A percentile compares a stretch with the other conserved stretches of the same genome.
Conservation (phyloP, 2,797 vertebrate species). For the Toxotes lorentzi region DNA sequence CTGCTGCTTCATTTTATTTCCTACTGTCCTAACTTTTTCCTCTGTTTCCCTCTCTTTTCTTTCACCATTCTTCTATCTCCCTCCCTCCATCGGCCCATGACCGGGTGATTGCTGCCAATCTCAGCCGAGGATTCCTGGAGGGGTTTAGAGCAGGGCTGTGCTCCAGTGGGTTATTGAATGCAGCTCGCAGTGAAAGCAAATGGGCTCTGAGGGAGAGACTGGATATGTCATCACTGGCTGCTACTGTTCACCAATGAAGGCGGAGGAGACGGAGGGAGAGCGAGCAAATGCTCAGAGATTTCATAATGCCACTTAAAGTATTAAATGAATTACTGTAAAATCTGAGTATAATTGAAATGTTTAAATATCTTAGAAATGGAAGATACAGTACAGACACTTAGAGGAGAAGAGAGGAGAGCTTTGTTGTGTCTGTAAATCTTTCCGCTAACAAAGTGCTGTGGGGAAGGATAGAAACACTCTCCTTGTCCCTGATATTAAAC, state of each 20-base stretch:
- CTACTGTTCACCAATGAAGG: constrained; percentile 50
- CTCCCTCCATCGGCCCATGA: constrained; percentile 19
- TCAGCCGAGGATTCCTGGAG: constrained; percentile 49
- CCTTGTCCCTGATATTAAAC: constrained; percentile 36
- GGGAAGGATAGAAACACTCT: constrained; percentile 28
- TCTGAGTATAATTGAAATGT: constrained; percentile 1
- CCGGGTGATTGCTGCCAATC: constrained; percentile 63
- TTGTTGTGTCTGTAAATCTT: constrained; percentile 42
- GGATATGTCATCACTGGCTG: constrained; percentile 50
- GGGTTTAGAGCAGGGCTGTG: constrained; percentile 47
- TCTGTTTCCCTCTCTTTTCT: neutral
- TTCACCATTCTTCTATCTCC: neutral
- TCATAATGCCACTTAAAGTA: constrained; percentile 15
- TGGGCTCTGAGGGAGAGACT: constrained; percentile 34
- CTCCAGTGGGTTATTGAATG: constrained; percentile 69
- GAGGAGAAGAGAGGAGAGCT: neutral
- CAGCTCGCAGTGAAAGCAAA: constrained; percentile 44
- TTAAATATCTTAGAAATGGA: constrained; percentile 8
- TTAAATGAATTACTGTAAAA: constrained; percentile 28
- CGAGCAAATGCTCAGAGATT: constrained; percentile 19
- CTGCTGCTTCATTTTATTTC: constrained; percentile 10
- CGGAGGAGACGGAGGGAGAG: constrained; percentile 12
- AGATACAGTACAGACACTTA: neutral
- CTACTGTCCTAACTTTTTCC: neutral
- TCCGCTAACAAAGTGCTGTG: constrained; percentile 31